Evolutionary conservation across 2,888 invertebrate genomes (phyloP).

Genomic region (Orthosia incerta): DNA sequence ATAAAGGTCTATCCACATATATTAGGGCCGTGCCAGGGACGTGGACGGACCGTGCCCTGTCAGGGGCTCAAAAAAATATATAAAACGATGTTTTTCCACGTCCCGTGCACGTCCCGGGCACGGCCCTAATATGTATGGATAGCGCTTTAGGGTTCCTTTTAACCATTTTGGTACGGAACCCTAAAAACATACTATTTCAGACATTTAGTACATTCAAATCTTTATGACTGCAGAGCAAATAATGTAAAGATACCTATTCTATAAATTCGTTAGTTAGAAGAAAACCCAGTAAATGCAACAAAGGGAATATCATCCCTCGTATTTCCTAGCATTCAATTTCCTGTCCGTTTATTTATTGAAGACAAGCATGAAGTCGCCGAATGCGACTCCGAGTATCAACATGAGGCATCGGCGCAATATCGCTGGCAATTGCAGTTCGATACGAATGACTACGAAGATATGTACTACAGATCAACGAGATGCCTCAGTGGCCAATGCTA

Average conservation of each 20-base stretch:
- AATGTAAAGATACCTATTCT: not conserved
- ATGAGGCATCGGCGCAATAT: constrained; percentile 36
- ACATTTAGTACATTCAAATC: not conserved
- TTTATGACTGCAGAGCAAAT: not conserved
- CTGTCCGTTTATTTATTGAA: constrained; percentile 38
- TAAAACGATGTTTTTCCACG: no score
- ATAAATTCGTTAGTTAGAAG: not conserved
- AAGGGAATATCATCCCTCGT: not conserved
- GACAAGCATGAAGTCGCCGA: constrained; percentile 42
- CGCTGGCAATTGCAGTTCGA: not conserved
- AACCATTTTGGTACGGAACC: not conserved
- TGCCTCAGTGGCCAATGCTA: not conserved
- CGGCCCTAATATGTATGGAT: no score
- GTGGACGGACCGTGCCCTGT: no score
- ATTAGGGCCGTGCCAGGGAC: no score
- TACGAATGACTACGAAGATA: not conserved
- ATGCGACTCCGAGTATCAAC: constrained; percentile 16
- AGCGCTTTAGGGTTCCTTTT: no score
- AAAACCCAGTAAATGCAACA: no score
- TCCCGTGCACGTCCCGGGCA: no score
- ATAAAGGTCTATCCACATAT: no score
- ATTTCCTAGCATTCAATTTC: constrained; percentile 42
- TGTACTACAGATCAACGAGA: not conserved
- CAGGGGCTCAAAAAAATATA: no score
- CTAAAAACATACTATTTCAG: not conserved